Evolutionary conservation across 2,888 invertebrate genomes (phyloP), one percentile per base, ranked within the genome.

Genomic region (Drosophila emarginata): DNA sequence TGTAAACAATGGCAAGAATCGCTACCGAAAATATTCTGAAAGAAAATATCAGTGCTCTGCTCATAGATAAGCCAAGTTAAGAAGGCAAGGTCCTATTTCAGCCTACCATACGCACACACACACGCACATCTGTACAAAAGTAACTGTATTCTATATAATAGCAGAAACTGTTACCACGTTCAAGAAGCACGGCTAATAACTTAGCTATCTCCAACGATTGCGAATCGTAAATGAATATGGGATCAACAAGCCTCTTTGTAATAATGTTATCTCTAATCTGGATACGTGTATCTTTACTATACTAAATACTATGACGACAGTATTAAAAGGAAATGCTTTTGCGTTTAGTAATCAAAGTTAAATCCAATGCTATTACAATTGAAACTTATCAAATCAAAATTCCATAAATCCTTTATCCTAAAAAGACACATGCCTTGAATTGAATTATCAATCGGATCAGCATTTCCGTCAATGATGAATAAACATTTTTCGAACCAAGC

Each of bases 21-120:
- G 64, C 75, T 59, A 68, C 70, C 79, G 82, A 77, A 76, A 81
- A 80, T 74, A 67, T 45, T 5, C 15, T 7, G 9, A 45, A 45
- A 66, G 26, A 18, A 21, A 50, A 57, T 61, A 71, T 53, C 66
- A 61, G 61, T 61, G 23, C 53, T 36, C 4, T 26, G 26, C 7
- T 14, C 1, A 54, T 56, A 69, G 78, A 76, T 80, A 78, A 76
- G 64, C 63, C 59, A 60, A 56, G 60, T 67, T 67, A 63, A 61
- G 58, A 50, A 51, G 40, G 37, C 64, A 65, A 74, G 61, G 61
- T 75, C 54, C 52, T 71, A 32, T 32, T 9, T 9, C 11, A 32
- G 32, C 37, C 5, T 15, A 12, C 26, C 40, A 37, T n/a, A n/a
- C n/a, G n/a, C 37, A 37, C 37, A 37, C n/a, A 37, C 37, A 37